A percentile compares a stretch with the other conserved stretches of the same genome.
Evolutionary conservation across 2,888 invertebrate species (phyloP).

Genomic region (Laspeyria flexula): DNA sequence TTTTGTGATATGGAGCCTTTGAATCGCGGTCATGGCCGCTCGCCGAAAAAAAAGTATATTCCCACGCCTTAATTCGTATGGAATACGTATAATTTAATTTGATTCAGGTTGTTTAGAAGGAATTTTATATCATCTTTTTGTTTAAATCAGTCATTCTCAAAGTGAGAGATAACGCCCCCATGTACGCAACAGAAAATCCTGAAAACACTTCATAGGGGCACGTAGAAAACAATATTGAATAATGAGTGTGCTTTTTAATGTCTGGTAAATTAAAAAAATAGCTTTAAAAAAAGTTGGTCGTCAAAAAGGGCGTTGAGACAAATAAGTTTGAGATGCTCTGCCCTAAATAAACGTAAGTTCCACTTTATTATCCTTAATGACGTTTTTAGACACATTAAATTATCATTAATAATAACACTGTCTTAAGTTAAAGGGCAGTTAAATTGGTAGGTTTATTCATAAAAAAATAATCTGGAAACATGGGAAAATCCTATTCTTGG

Average conservation of each 20-base stretch:
- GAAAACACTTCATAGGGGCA: too few species aligned
- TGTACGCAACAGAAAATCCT: too few species aligned
- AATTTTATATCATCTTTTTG: conserved; percentile 61
- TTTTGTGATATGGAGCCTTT: conserved; percentile 28
- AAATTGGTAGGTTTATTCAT: conserved; percentile 7
- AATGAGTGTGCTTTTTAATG: too few species aligned
- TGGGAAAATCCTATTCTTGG: neutral
- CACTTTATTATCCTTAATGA: conserved; percentile 19
- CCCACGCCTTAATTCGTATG: conserved; percentile 73
- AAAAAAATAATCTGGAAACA: neutral
- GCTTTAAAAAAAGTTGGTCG: too few species aligned
- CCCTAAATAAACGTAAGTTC: conserved; percentile 21
- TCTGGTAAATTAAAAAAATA: too few species aligned
- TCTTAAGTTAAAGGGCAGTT: conserved; percentile 2
- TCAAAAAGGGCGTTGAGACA: too few species aligned
- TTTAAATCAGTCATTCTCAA: too few species aligned
- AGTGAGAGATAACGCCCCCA: too few species aligned
- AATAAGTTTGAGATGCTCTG: too few species aligned
- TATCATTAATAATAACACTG: conserved; percentile 21
- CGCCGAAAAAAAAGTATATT: conserved; percentile 54
- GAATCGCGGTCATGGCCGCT: conserved; percentile 54
- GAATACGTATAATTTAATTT: conserved; percentile 73
- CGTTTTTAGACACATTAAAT: conserved; percentile 26
- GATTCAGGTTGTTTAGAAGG: conserved; percentile 63
- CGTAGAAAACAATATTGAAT: too few species aligned